These are phyloP conservation scores for Pterocles burchelli DNA, from an alignment of 2,113 vertebrate genomes.

Conservation along the genomic window DNA sequence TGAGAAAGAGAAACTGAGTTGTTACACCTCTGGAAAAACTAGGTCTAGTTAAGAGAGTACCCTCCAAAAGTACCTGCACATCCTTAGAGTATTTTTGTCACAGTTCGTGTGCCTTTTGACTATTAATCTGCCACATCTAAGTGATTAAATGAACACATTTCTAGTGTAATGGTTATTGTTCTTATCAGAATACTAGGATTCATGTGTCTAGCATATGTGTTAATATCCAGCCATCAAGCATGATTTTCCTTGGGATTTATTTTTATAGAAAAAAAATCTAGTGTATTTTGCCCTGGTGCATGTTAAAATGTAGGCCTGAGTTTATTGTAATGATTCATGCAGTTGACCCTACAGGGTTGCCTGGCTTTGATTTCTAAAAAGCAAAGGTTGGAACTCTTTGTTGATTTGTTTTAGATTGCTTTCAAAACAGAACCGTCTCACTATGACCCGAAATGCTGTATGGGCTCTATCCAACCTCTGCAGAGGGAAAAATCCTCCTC, in stretches of 20 bases:
- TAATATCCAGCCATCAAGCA: neutral
- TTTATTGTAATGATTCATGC: neutral
- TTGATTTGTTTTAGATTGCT: conserved; percentile 83
- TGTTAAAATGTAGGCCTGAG: neutral
- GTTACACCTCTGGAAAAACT: neutral
- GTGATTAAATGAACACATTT: neutral
- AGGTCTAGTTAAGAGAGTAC: neutral
- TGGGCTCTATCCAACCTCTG: conserved; percentile 98
- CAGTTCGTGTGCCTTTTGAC: neutral
- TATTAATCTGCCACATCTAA: neutral
- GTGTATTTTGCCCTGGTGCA: neutral
- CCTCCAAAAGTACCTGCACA: neutral
- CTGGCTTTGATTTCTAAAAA: neutral
- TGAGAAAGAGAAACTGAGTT: neutral
- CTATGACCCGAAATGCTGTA: conserved; percentile 97
- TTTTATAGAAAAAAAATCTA: neutral
- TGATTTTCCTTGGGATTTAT: neutral
- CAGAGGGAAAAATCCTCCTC: conserved; percentile 97
- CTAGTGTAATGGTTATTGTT: neutral
- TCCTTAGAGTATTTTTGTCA: neutral
- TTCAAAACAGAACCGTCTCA: conserved; percentile 96
- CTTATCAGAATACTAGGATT: neutral
- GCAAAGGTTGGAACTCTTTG: neutral
- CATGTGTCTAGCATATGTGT: neutral
- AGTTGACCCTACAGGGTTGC: neutral